phyloP scores from a whole-genome alignment of 2,888 invertebrate genomes.

The Cephus runcator region DNA sequence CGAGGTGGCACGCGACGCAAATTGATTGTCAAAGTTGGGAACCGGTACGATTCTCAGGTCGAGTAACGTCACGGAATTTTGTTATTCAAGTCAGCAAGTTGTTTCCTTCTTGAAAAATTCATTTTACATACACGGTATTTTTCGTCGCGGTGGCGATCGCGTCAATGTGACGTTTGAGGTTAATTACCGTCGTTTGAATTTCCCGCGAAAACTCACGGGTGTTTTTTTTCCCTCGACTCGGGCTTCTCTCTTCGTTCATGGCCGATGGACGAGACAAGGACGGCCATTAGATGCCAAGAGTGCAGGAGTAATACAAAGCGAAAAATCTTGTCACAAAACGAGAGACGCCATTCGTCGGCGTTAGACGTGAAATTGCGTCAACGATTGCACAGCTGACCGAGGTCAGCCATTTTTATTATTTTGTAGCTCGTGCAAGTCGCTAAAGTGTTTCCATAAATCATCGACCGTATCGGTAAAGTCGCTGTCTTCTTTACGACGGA shows the following conservation, averaged over 20 bases:
- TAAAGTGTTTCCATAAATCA: slow-evolving; percentile 19
- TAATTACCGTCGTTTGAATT: neutral
- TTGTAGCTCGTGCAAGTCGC: neutral
- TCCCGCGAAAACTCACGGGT: neutral
- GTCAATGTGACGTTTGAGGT: neutral
- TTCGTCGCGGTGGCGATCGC: slow-evolving; percentile 18
- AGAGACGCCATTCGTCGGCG: neutral
- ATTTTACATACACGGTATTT: slow-evolving; percentile 45
- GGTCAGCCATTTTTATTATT: neutral
- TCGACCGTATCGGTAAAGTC: neutral
- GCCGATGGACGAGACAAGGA: neutral
- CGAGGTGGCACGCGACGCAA: neutral
- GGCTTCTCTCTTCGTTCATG: neutral
- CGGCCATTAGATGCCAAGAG: neutral
- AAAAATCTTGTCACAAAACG: neutral
- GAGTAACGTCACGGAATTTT: neutral
- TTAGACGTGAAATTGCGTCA: neutral
- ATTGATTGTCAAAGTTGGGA: neutral
- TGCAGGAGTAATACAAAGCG: neutral
- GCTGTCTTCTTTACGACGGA: neutral
- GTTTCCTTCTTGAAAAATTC: slow-evolving; percentile 45
- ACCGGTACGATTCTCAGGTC: neutral
- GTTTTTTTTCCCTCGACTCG: neutral
- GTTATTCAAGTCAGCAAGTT: neutral
- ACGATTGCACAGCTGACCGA: neutral